Conservation (phyloP, 35 echinoderm and acorn worm genomes). For the Apostichopus parvimensis region DNA sequence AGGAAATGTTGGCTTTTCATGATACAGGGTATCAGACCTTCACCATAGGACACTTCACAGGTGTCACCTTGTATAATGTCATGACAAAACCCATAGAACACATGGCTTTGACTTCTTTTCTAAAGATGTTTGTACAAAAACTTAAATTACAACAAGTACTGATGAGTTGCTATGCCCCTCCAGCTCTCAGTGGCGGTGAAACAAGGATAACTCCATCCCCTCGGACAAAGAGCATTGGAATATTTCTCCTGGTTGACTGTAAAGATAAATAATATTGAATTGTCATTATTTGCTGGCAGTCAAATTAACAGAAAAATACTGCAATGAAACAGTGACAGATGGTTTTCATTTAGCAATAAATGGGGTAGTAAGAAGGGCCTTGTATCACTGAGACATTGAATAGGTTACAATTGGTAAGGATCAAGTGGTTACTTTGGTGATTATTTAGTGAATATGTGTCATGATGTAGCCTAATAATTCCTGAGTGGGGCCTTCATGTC, state of each 20-base stretch:
- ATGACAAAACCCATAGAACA: neutral
- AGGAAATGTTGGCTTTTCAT: too few relatives aligned
- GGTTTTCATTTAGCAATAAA: neutral
- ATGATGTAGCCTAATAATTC: too few relatives aligned
- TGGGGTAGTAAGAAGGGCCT: neutral
- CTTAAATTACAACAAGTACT: neutral
- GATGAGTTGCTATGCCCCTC: constrained; percentile 57
- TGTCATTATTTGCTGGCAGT: neutral
- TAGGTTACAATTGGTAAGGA: too few relatives aligned
- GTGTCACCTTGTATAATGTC: too few relatives aligned
- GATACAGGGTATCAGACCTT: too few relatives aligned
- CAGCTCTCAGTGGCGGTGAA: constrained; percentile 89
- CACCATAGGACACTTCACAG: too few relatives aligned
- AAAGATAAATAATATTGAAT: neutral
- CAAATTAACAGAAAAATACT: too few relatives aligned
- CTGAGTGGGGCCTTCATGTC: too few relatives aligned
- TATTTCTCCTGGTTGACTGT: constrained; percentile 89
- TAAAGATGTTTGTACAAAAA: neutral
- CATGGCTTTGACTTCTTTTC: neutral
- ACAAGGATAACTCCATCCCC: constrained; percentile 98
- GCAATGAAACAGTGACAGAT: too few relatives aligned
- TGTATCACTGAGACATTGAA: too few relatives aligned
- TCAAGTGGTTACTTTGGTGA: too few relatives aligned
- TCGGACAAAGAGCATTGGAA: constrained; percentile 95
- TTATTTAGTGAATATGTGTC: too few relatives aligned